Percentiles rank a stretch among this genome's conserved stretches.
These are phyloP conservation scores for Tiaroga cobitis DNA, from an alignment of 2,797 vertebrate genomes.

Conservation along the genomic window DNA sequence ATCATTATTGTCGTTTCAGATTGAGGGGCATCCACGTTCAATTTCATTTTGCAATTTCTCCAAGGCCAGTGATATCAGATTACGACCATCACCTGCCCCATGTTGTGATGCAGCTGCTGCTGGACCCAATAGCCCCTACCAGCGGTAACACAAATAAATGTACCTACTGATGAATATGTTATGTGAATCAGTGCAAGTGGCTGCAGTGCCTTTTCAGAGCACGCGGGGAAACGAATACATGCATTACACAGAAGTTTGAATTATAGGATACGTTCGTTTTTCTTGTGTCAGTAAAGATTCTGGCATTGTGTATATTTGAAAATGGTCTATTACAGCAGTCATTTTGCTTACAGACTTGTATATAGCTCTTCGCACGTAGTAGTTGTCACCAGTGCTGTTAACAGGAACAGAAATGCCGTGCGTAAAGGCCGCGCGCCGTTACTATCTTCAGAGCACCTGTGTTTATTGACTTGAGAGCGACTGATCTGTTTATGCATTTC, in stretches of 20 bases:
- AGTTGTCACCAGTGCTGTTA: conserved; percentile 15
- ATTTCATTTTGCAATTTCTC: conserved; percentile 51
- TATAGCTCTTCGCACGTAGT: neutral
- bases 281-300: neutral
- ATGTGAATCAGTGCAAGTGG: neutral
- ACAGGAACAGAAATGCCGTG: conserved; percentile 3
- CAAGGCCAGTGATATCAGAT: conserved; percentile 34
- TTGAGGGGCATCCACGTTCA: conserved; percentile 42
- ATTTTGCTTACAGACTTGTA: neutral
- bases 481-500: conserved; percentile 57
- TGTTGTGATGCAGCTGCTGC: conserved; percentile 42
- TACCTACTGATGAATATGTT: conserved; percentile 33
- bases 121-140: conserved; percentile 26
- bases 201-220: neutral
- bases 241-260: neutral
- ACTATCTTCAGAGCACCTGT: conserved; percentile 20
- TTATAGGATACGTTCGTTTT: neutral
- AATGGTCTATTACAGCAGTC: neutral
- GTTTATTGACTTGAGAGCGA: conserved; percentile 50
- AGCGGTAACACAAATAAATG: conserved; percentile 14
- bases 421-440: conserved; percentile 5
- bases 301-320: neutral
- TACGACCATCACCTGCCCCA: conserved; percentile 24
- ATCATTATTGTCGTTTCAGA: conserved; percentile 55
- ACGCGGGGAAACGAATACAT: neutral